These are phyloP conservation scores for Anabacerthia variegaticeps DNA, from an alignment of 2,797 vertebrate species.

Conservation along the genomic window DNA sequence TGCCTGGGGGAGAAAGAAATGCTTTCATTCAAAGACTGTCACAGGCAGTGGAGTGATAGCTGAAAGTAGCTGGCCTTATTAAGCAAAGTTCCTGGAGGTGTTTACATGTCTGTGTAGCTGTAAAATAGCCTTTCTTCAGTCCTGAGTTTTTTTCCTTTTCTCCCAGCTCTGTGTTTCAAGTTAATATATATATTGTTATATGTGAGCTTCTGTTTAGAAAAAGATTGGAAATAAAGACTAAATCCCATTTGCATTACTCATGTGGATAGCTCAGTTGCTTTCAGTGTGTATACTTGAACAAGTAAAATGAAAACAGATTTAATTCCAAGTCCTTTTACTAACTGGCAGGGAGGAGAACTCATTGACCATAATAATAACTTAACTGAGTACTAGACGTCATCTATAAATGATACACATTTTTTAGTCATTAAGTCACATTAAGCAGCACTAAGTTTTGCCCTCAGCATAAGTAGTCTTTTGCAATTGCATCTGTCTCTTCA, in stretches of 20 bases:
- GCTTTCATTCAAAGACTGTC: neutral
- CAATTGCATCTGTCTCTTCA: constrained; percentile 48
- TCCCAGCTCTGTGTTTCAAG: neutral
- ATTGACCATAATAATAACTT: constrained; percentile 49
- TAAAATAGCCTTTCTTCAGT: neutral
- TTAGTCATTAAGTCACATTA: constrained; percentile 49
- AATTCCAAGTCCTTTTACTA: constrained; percentile 30
- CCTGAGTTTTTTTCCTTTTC: neutral
- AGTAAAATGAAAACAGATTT: constrained; percentile 33
- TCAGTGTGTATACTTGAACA: neutral
- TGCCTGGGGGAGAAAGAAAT: constrained; percentile 34
- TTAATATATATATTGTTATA: neutral
- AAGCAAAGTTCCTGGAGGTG: constrained; percentile 24
- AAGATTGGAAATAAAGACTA: neutral
- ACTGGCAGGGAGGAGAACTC: constrained; percentile 12
- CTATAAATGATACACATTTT: constrained; percentile 35
- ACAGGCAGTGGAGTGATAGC: neutral
- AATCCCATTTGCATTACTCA: neutral
- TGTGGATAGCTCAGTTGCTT: neutral
- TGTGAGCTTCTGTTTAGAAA: neutral
- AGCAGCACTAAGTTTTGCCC: constrained; percentile 38
- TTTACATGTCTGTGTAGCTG: neutral
- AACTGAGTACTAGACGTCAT: constrained; percentile 1
- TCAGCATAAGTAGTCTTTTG: constrained; percentile 28
- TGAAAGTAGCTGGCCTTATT: constrained; percentile 26